Evolutionary conservation across 2,113 vertebrate species (phyloP), one percentile per base, ranked within the genome.

Genomic region (Pteruthius melanotis): DNA sequence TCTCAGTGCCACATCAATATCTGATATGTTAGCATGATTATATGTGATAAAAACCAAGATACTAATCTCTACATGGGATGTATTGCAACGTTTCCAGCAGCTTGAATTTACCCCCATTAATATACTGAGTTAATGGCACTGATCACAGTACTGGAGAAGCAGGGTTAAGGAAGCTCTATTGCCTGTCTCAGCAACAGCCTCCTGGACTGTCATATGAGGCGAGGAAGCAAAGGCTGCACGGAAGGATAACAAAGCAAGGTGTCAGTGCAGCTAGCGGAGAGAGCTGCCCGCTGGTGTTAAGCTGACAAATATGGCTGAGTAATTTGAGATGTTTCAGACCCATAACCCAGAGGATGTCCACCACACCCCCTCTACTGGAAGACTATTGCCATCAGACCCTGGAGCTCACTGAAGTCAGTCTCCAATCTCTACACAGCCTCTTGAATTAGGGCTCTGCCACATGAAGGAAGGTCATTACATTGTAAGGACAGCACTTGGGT

Each of bases 231-330:
- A 92, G 91, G 81, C 70, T 53, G 39, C 12, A 39, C 7, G 9
- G 92, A 87, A 89, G 21, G 37, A 49, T 19, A 90, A 85, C 81
- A 95, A 97, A 93, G 76, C 74, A 89, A 91, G 39, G 64, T 85
- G 64, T 88, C 66, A 92, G 70, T 14, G 45, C 65, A 82, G 91
- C 76, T 47, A 92, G 45, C 6, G 42, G 87, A 93, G 30, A 63
- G 97, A 97, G 92, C 83, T 97, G 97, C 94, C 97, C 88, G 89
- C 94, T 98, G 98, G 97, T 98, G 98, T 98, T 98, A 99, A 95
- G 52, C 95, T 92, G 94, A 98, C 97, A 98, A 98, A 98, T 97
- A 98, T 93, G 95, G 98, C 94, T 96, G 94, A 96, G 98, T 97
- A 98, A 98, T 95, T 63, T 61, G 98, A 98, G 98, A 98, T 95